Base-by-base conservation (phyloP, 2,888 invertebrate species). In the Pristionchus japonicus region DNA sequence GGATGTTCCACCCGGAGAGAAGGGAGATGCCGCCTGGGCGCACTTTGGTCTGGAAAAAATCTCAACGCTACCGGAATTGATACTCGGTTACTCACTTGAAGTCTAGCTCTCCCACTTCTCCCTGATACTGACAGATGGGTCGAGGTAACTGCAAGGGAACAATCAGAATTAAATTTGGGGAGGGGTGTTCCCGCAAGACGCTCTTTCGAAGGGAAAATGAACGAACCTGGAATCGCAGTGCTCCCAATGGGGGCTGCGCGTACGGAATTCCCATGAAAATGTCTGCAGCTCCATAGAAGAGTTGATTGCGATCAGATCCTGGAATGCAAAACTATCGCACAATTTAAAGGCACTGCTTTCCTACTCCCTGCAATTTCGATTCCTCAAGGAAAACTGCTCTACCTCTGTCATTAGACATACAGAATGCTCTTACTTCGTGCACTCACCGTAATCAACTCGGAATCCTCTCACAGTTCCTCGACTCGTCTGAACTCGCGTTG, bases 241-340 rank as follows among this genome's bases (percentile, higher is more conserved):
- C 34, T 15, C 82, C 82, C 1, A 83, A 2, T 0, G 82, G 82
- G 3, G 82, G 82, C 9, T 52, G 49, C 0, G 82, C 82, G 34
- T 34, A 83, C 11, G 82, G 82, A 34, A 83, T 83, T 27, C 82
- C 82, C 43, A 43, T 31, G 43, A 83, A 83, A 1, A 70, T 70
- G 9, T 70, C 37, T 4, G 70, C 70, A 0, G 70, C 70, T 2
- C 70, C 70, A 34, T 70, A 70, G 70, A 70, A 70, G 3, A 70
- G 70, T 9, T 20, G 20, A 70, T 6, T 20, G 1, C 70, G 70
- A 70, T 70, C 31, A 2, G 70, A 37, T 1, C 70, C 70, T 70
- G 23, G 7, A n/a, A n/a, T n/a, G n/a, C n/a, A n/a, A n/a, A n/a
- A n/a, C n/a, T n/a, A n/a, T n/a, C n/a, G n/a, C n/a, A n/a, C n/a